Evolutionary conservation across 2,888 invertebrate genomes (phyloP), one percentile per base, ranked within the genome.

Genomic region (Troides oblongomaculatus): DNA sequence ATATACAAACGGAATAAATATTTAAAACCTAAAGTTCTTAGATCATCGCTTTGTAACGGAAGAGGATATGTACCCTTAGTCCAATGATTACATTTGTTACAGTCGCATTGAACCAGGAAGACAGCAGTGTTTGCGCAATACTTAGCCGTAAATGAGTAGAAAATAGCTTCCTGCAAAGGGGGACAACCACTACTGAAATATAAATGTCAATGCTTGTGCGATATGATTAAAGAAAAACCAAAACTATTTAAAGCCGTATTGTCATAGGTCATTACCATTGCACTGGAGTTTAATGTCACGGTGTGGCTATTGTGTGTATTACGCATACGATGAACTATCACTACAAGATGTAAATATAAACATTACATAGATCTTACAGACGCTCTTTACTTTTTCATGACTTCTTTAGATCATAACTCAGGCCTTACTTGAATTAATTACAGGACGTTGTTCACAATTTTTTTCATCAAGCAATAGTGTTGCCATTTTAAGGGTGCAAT

Each of bases 251-350:
- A 59, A 36, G 50, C 17, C n/a, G 36, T n/a, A 25, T 69, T 60
- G 62, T 57, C 64, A n/a, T 76, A 73, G 75, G 77, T 78, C 60
- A 56, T 61, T 64, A 64, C 68, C 77, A 73, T 76, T 78, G 77
- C 77, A 78, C 73, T 77, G 78, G 84, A 87, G 84, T 86, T 90
- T 90, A 89, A 83, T 87, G 87, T 76, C 89, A 90, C 89, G 89
- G 88, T 84, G 81, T 21, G 25, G 7, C 53, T 53, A 2, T 53
- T 53, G 5, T n/a, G 7, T 7, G n/a, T 7, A 53, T 53, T 53
- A n/a, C n/a, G 12, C 12, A n/a, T 53, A n/a, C 53, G 18, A 53
- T n/a, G 53, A 53, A n/a, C n/a, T 18, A n/a, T 1, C 18, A 30
- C 30, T 30, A 30, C 5, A 7, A 53, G 0, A 53, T 53, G 6